Conservation (phyloP, 2,797 vertebrate species). For the Chelon auratus region DNA sequence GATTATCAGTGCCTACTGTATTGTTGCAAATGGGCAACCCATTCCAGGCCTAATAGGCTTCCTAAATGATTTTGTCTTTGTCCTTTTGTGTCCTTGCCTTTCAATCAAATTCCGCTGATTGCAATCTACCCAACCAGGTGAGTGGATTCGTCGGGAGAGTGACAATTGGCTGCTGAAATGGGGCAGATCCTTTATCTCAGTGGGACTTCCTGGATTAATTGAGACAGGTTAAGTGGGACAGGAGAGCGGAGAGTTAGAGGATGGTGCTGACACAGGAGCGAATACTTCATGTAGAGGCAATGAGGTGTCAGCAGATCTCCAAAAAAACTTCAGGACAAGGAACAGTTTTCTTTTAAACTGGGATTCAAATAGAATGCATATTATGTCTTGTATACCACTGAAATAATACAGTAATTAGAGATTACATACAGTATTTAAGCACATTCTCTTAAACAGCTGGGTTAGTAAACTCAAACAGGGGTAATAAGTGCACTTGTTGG, state of each 20-base stretch:
- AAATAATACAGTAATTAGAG: neutral
- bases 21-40: constrained; percentile 58
- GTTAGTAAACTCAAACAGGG: neutral
- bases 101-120: constrained; percentile 78
- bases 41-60: constrained; percentile 72
- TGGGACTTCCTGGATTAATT: constrained; percentile 80
- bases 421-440: neutral
- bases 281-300: constrained; percentile 3
- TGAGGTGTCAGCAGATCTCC: constrained; percentile 46
- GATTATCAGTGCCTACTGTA: constrained; percentile 75
- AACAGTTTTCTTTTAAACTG: neutral
- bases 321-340: neutral
- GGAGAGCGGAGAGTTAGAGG: constrained; percentile 36
- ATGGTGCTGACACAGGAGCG: constrained; percentile 32
- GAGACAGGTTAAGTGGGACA: constrained; percentile 66
- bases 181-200: constrained; percentile 74
- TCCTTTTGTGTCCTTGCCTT: constrained; percentile 84
- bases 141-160: constrained; percentile 76
- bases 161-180: constrained; percentile 71
- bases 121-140: constrained; percentile 82
- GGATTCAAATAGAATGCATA: neutral
- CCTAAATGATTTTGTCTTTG: constrained; percentile 81
- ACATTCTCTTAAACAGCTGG: neutral
- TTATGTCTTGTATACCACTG: neutral
- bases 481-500: neutral